phyloP scores from a whole-genome alignment of 2,113 vertebrate genomes.

The Lepidothrix coronata region DNA sequence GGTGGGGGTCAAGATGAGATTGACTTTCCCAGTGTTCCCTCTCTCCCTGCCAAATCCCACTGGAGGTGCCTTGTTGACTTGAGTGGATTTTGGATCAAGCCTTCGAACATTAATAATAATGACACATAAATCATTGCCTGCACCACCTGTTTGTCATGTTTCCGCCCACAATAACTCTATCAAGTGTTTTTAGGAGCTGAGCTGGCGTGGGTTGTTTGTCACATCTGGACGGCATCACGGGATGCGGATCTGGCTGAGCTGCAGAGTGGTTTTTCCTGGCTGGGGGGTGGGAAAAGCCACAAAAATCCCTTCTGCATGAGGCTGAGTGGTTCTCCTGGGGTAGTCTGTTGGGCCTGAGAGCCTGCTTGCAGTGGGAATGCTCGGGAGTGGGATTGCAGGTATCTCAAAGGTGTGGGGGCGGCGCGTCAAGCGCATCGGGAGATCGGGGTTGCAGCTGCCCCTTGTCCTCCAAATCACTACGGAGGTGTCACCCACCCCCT shows the following conservation, averaged over 20 bases:
- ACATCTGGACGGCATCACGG: slow-evolving; percentile 34
- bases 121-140: slow-evolving; percentile 1
- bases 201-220: slow-evolving; percentile 19
- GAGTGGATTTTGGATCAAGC: not conserved
- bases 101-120: not conserved
- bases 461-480: fast-evolving
- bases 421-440: not conserved
- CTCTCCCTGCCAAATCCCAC: not conserved
- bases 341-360: not conserved
- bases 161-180: not conserved
- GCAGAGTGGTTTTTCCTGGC: not conserved
- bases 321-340: not conserved
- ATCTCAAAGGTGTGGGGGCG: fast-evolving
- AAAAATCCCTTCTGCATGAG: not conserved
- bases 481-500: fast-evolving
- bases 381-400: fast-evolving
- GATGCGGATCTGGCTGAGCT: not conserved
- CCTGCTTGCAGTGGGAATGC: not conserved
- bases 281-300: not conserved
- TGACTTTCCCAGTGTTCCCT: not conserved
- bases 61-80: not conserved
- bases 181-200: not conserved
- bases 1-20: not conserved
- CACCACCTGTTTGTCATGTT: slow-evolving; percentile 43
- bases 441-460: not conserved